Conservation (phyloP, 2,888 invertebrate species). For the Adelphocoris suturalis region DNA sequence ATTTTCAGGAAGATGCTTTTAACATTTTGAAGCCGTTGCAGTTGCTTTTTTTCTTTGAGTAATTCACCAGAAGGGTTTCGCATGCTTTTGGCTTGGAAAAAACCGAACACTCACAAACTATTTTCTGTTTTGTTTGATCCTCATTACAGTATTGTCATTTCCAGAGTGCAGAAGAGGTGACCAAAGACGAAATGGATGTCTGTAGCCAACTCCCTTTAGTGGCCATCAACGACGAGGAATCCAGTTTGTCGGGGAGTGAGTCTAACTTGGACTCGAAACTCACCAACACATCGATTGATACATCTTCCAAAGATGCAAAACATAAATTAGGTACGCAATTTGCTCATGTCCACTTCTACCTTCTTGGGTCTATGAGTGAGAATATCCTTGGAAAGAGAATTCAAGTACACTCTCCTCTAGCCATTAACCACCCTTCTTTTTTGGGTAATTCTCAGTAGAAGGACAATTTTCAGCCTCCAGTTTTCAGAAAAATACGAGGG, state of each 20-base stretch:
- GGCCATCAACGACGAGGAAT: constrained; percentile 78
- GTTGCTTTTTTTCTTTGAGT: no score
- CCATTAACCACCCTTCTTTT: no score
- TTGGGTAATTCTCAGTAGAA: no score
- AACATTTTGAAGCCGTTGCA: no score
- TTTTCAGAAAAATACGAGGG: no score
- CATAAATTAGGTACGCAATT: constrained; percentile 72
- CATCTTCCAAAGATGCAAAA: constrained; percentile 73
- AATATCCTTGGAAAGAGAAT: neutral
- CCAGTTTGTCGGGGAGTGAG: constrained; percentile 79
- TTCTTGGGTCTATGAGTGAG: neutral
- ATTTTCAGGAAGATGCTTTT: no score
- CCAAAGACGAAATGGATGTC: constrained; percentile 75
- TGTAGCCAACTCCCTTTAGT: constrained; percentile 76
- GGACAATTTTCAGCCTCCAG: no score
- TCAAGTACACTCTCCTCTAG: neutral
- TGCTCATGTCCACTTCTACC: neutral
- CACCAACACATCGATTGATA: constrained; percentile 73
- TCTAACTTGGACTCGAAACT: constrained; percentile 73
- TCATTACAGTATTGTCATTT: neutral
- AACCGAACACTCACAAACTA: no score
- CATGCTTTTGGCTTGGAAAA: no score
- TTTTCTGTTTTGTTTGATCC: no score
- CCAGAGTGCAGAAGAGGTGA: constrained; percentile 62
- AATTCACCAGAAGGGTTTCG: no score